Base-by-base conservation (phyloP, 2,113 vertebrate genomes). In the Chaenogobius annularis region DNA sequence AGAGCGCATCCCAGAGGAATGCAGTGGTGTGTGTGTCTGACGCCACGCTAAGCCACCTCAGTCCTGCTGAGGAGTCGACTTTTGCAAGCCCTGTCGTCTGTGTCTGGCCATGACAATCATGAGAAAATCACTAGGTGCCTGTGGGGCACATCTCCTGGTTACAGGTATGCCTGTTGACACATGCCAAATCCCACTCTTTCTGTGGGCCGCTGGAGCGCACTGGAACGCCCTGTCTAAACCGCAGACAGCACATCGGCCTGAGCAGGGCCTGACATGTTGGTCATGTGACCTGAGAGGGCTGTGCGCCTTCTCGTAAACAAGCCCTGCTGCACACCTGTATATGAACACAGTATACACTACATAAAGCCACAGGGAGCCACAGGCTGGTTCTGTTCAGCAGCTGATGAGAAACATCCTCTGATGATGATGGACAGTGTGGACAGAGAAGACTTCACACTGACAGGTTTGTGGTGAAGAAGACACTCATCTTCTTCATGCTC, bases 91-190 rank as follows among this genome's bases (percentile, higher is more conserved):
- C 85, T 78, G 87, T 88, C 85, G 88, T 93, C 90, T 93, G 84
- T 72, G 90, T 92, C 89, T 91, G 87, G 90, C 86, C 89, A 77
- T 92, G 83, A 89, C 86, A 90, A 81, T 92, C 91, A 92, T 92
- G 91, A 93, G 91, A 93, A 93, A 92, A 92, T 91, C 90, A 92
- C 91, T 83, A 90, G 83, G 78, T 91, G 90, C 90, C 91, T 92
- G 63, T 46, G 17, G 88, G 93, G 81, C 74, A 81, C 89, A 90
- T 92, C 87, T 91, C 89, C 90, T 75, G 79, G 91, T 90, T 92
- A 92, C 91, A 92, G 92, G 92, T 93, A 91, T 87, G 78, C 93
- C 82, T 93, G 93, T 94, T 92, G 91, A 93, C 89, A 93, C 92
- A 92, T 76, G 93, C 91, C 83, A 92, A 93, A 94, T 92, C 92